These are phyloP conservation scores for Glaucopsyche alexis DNA, from an alignment of 2,888 invertebrate species.

Conservation along the genomic window DNA sequence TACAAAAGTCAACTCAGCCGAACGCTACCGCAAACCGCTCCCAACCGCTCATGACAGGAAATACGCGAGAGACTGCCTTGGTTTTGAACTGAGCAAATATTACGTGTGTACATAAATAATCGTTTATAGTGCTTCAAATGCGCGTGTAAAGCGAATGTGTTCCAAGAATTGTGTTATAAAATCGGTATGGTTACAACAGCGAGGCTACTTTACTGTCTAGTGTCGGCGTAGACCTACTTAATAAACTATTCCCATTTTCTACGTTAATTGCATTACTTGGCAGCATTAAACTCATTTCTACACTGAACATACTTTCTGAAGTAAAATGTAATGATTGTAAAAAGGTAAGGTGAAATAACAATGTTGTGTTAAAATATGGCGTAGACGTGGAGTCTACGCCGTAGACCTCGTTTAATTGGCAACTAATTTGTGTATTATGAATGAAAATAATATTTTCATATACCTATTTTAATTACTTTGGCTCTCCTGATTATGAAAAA, in stretches of 20 bases:
- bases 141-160: neutral
- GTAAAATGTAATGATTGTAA: neutral
- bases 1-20: conserved; percentile 22
- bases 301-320: neutral
- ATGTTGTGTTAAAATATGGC: no score
- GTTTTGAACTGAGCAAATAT: conserved; percentile 33
- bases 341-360: neutral
- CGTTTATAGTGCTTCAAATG: conserved; percentile 38
- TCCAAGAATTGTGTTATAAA: neutral
- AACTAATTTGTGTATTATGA: neutral
- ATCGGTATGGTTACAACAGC: neutral
- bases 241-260: neutral
- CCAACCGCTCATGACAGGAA: conserved; percentile 50
- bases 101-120: conserved; percentile 48
- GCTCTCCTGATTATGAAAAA: no score
- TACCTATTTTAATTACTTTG: no score
- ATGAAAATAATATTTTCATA: no score
- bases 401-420: neutral
- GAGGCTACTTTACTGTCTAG: neutral
- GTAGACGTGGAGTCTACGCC: neutral
- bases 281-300: neutral
- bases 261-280: neutral
- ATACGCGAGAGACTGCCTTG: conserved; percentile 32
- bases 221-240: neutral
- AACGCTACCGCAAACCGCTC: conserved; percentile 42